Evolutionary conservation across 2,888 invertebrate genomes (phyloP).

Genomic region (Lochmaea capreae): DNA sequence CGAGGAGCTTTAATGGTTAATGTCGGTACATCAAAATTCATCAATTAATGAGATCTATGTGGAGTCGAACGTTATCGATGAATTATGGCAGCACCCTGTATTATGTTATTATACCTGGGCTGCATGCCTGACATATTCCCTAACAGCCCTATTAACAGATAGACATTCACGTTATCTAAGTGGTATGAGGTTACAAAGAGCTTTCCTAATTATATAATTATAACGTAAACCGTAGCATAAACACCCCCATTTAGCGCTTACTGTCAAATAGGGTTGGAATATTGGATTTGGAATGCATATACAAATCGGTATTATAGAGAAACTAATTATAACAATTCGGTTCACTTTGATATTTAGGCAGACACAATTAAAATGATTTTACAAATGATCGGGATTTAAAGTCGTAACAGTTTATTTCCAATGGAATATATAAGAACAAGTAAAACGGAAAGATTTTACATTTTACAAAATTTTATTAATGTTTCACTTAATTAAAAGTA

Average conservation of each 20-base stretch:
- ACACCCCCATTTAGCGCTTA: constrained; percentile 6
- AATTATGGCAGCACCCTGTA: background rate
- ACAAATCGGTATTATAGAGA: constrained; percentile 4
- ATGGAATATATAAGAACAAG: too few species aligned
- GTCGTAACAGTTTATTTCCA: too few species aligned
- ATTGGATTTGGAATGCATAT: constrained; percentile 7
- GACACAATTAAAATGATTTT: background rate
- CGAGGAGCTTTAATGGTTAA: too few species aligned
- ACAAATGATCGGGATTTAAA: background rate
- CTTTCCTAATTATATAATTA: constrained; percentile 10
- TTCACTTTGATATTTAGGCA: constrained; percentile 1
- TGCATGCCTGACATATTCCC: background rate
- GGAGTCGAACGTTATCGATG: too few species aligned
- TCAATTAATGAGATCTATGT: too few species aligned
- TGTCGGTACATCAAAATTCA: too few species aligned
- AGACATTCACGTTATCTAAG: constrained; percentile 2
- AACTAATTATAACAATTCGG: constrained; percentile 1
- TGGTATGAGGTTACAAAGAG: constrained; percentile 2
- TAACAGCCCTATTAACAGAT: background rate
- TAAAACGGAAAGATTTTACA: too few species aligned
- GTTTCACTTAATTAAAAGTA: too few species aligned
- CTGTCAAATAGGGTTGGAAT: constrained; percentile 3
- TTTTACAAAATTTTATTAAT: too few species aligned
- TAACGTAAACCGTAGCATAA: constrained; percentile 6
- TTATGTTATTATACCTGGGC: background rate